Evolutionary conservation across 2,113 vertebrate genomes (phyloP).

Genomic region (Maccullochella peelii): DNA sequence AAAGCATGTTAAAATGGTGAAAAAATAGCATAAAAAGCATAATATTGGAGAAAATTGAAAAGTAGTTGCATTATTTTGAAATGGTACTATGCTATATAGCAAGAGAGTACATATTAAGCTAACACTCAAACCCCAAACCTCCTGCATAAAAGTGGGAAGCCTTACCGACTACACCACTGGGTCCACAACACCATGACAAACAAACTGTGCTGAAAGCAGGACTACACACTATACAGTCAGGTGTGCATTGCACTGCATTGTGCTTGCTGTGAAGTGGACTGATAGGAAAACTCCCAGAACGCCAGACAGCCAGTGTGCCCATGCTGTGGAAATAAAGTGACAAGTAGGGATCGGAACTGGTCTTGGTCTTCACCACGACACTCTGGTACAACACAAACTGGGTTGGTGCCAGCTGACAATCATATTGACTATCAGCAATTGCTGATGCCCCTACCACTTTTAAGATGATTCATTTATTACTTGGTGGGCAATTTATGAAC

Average conservation of each 20-base stretch:
- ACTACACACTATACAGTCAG: not conserved
- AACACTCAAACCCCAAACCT: not conserved
- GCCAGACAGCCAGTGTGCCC: not conserved
- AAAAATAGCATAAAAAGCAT: too few species aligned
- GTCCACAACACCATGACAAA: not conserved
- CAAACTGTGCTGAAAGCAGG: not conserved
- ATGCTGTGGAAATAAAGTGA: not conserved
- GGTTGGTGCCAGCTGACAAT: too few species aligned
- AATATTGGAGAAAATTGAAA: too few species aligned
- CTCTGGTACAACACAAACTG: too few species aligned
- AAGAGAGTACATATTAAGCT: too few species aligned
- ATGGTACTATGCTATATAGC: too few species aligned
- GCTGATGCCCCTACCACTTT: too few species aligned
- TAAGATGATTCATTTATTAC: too few species aligned
- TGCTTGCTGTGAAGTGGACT: not conserved
- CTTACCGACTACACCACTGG: not conserved
- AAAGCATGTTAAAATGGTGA: too few species aligned
- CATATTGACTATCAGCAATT: too few species aligned
- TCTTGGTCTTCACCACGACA: too few species aligned
- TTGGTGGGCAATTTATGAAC: not conserved
- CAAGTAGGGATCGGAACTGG: not conserved
- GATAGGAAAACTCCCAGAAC: not conserved
- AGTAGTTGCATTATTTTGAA: too few species aligned
- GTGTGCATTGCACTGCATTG: not conserved
- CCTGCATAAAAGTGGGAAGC: not conserved